Evolutionary conservation across 2,797 vertebrate species (phyloP).

Genomic region (Chelonia mydas): DNA sequence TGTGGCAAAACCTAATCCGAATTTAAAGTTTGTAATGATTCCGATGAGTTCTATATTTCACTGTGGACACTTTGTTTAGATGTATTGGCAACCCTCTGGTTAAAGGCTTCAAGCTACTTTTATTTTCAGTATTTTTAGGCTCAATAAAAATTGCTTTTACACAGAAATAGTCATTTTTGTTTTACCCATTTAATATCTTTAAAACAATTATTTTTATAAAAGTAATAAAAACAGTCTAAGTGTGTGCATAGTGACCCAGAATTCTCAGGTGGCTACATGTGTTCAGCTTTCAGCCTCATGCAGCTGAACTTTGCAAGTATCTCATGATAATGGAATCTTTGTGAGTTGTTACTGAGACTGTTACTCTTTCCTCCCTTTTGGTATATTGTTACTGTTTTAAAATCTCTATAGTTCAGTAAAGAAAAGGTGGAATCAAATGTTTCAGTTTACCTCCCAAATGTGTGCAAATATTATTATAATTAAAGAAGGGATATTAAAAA

Average conservation of each 20-base stretch:
- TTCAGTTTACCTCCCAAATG: constrained; percentile 23
- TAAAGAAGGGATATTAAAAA: constrained; percentile 22
- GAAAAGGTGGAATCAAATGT: constrained; percentile 17
- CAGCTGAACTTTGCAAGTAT: background rate
- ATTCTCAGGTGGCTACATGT: background rate
- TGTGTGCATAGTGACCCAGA: background rate
- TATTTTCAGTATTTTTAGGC: background rate
- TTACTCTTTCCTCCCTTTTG: background rate
- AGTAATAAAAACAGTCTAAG: constrained; percentile 21
- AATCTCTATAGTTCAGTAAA: background rate
- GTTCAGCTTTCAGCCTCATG: background rate
- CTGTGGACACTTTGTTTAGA: background rate
- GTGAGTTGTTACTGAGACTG: constrained; percentile 32
- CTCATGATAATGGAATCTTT: constrained; percentile 35
- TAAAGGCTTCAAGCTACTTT: background rate
- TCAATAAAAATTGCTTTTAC: background rate
- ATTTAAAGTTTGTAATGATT: background rate
- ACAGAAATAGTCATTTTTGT: background rate
- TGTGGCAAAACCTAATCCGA: background rate
- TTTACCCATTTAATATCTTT: constrained; percentile 22
- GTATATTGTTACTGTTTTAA: background rate
- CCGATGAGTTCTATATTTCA: rapidly evolving
- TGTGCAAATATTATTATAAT: constrained; percentile 44
- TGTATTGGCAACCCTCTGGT: background rate
- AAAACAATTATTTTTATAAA: constrained; percentile 30